A percentile compares a stretch with the other conserved stretches of the same genome.
These are phyloP conservation scores for Cynoglossus semilaevis DNA, from an alignment of 2,113 vertebrate genomes.

Conservation along the genomic window DNA sequence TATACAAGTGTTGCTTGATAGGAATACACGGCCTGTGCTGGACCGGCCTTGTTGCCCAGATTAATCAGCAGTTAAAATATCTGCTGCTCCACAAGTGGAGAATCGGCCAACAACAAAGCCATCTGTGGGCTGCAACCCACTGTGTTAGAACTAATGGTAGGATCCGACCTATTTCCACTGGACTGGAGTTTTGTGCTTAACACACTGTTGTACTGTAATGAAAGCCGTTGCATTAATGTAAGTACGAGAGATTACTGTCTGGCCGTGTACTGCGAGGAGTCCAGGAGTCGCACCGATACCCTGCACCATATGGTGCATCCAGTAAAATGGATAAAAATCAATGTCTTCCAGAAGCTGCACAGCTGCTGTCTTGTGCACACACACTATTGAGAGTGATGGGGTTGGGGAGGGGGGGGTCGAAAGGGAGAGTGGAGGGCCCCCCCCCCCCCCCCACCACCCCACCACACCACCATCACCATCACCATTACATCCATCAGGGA, in stretches of 20 bases:
- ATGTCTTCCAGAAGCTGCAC: conserved; percentile 51
- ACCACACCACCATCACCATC: no score
- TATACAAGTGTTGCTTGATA: no score
- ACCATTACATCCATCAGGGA: conserved; percentile 61
- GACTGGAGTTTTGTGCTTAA: no score
- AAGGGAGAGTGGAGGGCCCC: conserved; percentile 20
- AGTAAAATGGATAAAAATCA: conserved; percentile 52
- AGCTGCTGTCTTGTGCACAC: conserved; percentile 54
- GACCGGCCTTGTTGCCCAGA: no score
- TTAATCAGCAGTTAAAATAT: no score
- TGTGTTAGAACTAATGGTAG: no score
- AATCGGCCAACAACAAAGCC: no score
- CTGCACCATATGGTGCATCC: conserved; percentile 58
- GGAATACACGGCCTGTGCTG: no score
- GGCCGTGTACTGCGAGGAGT: conserved; percentile 20
- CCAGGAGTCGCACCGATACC: conserved; percentile 38
- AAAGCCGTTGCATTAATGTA: background rate
- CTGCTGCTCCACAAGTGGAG: no score
- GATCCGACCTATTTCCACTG: no score
- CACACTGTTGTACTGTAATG: no score
- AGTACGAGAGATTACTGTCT: conserved; percentile 14
- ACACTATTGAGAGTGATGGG: conserved; percentile 32
- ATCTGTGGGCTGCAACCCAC: no score
- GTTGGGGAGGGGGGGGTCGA: conserved; percentile 4
- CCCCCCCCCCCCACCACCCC: conserved; percentile 11